Percentiles rank a stretch among this genome's conserved stretches.
Conservation (phyloP, 1,140 invertebrate genomes). For the Scylla paramamosain region DNA sequence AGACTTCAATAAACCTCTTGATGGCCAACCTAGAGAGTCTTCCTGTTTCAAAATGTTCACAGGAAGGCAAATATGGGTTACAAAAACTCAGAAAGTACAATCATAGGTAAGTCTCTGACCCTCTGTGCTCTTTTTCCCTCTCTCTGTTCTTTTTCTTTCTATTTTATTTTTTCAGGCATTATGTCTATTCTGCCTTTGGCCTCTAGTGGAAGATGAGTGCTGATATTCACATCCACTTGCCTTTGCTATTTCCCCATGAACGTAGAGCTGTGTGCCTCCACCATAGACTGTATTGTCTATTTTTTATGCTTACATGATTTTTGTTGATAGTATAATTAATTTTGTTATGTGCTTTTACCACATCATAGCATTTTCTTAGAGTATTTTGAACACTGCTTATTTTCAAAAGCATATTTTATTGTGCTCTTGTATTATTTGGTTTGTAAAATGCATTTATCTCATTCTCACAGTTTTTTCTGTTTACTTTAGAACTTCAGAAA, state of each 20-base stretch:
- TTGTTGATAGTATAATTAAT: background rate
- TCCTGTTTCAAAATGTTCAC: conserved; percentile 97
- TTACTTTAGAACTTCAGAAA: background rate
- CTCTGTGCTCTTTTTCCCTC: background rate
- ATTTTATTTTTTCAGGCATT: background rate
- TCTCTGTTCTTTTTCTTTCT: background rate
- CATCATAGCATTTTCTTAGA: no score
- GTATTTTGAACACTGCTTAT: background rate
- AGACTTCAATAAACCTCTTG: conserved; percentile 97
- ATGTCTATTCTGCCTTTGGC: conserved; percentile 28
- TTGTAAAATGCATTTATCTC: background rate
- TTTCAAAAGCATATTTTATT: background rate
- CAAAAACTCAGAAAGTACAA: conserved; percentile 97
- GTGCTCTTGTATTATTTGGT: background rate
- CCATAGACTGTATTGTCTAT: background rate
- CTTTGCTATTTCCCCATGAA: background rate
- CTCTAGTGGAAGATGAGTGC: conserved; percentile 12
- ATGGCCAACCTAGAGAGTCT: conserved; percentile 99
- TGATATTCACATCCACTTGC: conserved; percentile 42
- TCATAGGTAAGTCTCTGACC: conserved; percentile 87
- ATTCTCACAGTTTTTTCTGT: background rate
- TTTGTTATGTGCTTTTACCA: background rate
- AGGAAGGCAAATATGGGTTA: conserved; percentile 98
- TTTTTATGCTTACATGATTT: background rate
- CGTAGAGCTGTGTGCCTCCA: background rate